phyloP scores from a whole-genome alignment of 1,140 invertebrate genomes.

The Heliconius congener region DNA sequence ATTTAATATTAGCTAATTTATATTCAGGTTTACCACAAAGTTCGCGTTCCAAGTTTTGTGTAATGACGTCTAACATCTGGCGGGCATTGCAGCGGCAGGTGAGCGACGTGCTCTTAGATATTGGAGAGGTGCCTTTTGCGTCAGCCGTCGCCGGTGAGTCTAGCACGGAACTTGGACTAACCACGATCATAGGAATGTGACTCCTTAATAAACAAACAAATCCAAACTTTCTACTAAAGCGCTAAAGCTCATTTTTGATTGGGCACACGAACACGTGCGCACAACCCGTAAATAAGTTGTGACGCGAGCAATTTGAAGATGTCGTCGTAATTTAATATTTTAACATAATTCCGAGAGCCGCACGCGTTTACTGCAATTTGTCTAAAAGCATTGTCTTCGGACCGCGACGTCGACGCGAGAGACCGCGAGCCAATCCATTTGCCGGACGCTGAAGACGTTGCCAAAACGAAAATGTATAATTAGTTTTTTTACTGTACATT shows the following conservation, averaged over 20 bases:
- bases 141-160: constrained; percentile 50
- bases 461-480: constrained; percentile 3
- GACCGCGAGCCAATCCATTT: constrained; percentile 3
- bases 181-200: constrained; percentile 33
- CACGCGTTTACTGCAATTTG: constrained; percentile 40
- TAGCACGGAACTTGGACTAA: constrained; percentile 38
- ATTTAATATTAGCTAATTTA: neutral
- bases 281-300: constrained; percentile 44
- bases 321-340: constrained; percentile 50
- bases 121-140: constrained; percentile 55
- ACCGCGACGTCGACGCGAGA: constrained; percentile 9
- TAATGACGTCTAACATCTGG: constrained; percentile 20
- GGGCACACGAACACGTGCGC: constrained; percentile 30
- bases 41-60: neutral
- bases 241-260: constrained; percentile 24
- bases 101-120: constrained; percentile 35
- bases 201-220: neutral
- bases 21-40: neutral
- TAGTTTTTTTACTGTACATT: neutral
- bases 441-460: neutral
- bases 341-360: constrained; percentile 39
- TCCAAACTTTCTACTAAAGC: neutral
- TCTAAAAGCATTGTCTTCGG: constrained; percentile 42
- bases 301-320: constrained; percentile 49
- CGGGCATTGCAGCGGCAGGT: constrained; percentile 18